phyloP scores from a whole-genome alignment of 2,888 invertebrate genomes.

The Zaprionus obscuricornis region DNA sequence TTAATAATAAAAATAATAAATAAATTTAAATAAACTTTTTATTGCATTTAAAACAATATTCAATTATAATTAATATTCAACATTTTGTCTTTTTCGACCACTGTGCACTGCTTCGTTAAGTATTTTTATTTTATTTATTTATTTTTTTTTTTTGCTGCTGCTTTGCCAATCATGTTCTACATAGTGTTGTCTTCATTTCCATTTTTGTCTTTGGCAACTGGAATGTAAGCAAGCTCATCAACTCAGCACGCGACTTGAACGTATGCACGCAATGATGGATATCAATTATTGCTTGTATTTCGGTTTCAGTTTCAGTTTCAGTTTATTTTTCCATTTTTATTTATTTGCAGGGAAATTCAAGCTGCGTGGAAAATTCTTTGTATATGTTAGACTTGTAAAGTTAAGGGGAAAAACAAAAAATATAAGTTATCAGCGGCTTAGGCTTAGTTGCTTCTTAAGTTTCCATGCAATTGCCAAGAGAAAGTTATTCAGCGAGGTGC shows the following conservation, averaged over 20 bases:
- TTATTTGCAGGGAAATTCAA: slow-evolving; percentile 56
- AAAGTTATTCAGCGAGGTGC: slow-evolving; percentile 30
- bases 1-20: too few species aligned
- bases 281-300: slow-evolving; percentile 52
- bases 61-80: too few species aligned
- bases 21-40: too few species aligned
- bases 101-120: too few species aligned
- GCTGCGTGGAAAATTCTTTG: slow-evolving; percentile 62
- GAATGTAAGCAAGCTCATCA: slow-evolving; percentile 1
- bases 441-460: slow-evolving; percentile 64
- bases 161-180: neutral
- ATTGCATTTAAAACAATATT: too few species aligned
- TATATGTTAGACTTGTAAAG: neutral
- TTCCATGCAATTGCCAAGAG: slow-evolving; percentile 42
- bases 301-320: slow-evolving; percentile 21
- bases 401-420: neutral
- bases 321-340: neutral
- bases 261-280: slow-evolving; percentile 49
- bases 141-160: too few species aligned
- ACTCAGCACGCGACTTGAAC: slow-evolving; percentile 31
- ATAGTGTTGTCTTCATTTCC: neutral
- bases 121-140: too few species aligned
- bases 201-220: neutral
- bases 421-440: too few species aligned
- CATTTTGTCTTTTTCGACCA: too few species aligned